Evolutionary conservation across 2,888 invertebrate genomes (phyloP).

Genomic region (Acrobasis consociella): DNA sequence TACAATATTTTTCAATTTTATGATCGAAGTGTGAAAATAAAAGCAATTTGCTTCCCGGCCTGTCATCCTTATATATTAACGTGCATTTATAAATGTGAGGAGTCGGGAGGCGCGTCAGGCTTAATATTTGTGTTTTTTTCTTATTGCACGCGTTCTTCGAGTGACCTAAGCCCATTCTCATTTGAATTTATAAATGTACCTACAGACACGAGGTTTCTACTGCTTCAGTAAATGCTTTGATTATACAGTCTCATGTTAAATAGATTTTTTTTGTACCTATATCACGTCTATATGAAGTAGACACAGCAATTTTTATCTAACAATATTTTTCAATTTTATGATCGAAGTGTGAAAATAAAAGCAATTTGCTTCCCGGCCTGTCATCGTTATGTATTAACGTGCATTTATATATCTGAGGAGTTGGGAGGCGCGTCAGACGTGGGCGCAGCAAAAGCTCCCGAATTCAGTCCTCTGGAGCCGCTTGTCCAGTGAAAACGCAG

Average conservation of each 20-base stretch:
- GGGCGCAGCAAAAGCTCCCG: constrained; percentile 51
- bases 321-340: too few species aligned
- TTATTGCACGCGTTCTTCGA: too few species aligned
- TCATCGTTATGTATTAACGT: constrained; percentile 55
- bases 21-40: constrained; percentile 23
- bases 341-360: constrained; percentile 23
- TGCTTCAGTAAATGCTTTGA: too few species aligned
- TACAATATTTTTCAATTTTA: too few species aligned
- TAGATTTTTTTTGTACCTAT: too few species aligned
- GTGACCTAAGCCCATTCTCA: too few species aligned
- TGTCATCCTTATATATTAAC: constrained; percentile 57
- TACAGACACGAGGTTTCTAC: too few species aligned
- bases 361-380: constrained; percentile 38
- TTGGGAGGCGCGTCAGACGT: constrained; percentile 59
- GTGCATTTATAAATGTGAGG: constrained; percentile 66
- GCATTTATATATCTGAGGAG: constrained; percentile 65
- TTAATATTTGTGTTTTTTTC: too few species aligned
- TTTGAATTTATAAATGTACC: too few species aligned
- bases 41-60: constrained; percentile 31
- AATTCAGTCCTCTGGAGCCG: constrained; percentile 64
- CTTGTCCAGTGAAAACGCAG: constrained; percentile 66
- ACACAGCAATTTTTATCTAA: background rate
- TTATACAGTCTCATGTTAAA: too few species aligned
- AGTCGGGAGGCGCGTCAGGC: constrained; percentile 56
- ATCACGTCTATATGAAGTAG: background rate